These are phyloP conservation scores for Stenoptilia bipunctidactyla DNA, from an alignment of 2,888 invertebrate species.

Conservation along the genomic window DNA sequence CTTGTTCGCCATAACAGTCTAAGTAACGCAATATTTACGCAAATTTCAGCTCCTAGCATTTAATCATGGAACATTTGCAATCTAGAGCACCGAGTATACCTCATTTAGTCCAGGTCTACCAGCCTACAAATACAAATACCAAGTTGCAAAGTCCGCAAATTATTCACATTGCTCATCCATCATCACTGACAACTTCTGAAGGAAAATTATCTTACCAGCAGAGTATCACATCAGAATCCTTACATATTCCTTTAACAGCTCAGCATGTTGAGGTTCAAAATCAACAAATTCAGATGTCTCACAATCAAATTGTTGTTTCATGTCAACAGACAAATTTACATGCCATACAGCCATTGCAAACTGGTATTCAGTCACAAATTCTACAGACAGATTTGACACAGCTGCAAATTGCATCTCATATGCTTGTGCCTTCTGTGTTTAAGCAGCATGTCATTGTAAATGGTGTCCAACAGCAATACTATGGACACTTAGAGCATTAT, in stretches of 20 bases:
- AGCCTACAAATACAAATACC: constrained; percentile 27
- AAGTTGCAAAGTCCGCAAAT: constrained; percentile 36
- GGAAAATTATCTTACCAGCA: constrained; percentile 48
- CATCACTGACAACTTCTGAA: constrained; percentile 31
- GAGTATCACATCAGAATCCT: constrained; percentile 35
- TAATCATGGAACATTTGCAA: constrained; percentile 55
- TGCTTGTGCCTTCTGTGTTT: constrained; percentile 40
- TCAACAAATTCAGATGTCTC: constrained; percentile 28
- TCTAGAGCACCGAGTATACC: constrained; percentile 28
- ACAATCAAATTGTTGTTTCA: constrained; percentile 49
- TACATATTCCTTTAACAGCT: constrained; percentile 18
- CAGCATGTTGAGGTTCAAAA: constrained; percentile 18
- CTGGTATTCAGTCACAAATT: neutral
- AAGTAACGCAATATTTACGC: too few species aligned
- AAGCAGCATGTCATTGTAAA: constrained; percentile 46
- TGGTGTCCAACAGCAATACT: constrained; percentile 38
- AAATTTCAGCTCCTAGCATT: too few species aligned
- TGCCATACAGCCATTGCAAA: constrained; percentile 22
- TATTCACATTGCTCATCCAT: constrained; percentile 37
- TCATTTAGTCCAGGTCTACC: constrained; percentile 50
- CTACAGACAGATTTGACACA: constrained; percentile 40
- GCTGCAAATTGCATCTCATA: constrained; percentile 46
- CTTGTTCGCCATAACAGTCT: too few species aligned
- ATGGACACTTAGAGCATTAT: constrained; percentile 37
- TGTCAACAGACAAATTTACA: constrained; percentile 46